phyloP scores from a whole-genome alignment of 1,140 invertebrate genomes.

The Leptinotarsa undecemlineata region DNA sequence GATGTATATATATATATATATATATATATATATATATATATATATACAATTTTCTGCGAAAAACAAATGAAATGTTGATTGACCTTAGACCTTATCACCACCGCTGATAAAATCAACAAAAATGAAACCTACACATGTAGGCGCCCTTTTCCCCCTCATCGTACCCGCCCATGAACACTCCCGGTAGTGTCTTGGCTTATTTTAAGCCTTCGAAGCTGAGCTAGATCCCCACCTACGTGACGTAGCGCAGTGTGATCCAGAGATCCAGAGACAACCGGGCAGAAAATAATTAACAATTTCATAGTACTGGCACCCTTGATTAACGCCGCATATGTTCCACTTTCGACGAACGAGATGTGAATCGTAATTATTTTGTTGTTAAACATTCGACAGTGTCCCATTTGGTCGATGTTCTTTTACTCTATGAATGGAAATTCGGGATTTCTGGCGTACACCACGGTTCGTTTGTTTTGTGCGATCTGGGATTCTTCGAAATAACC shows the following conservation, averaged over 20 bases:
- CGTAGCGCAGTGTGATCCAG: conserved; percentile 40
- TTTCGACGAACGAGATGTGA: conserved; percentile 16
- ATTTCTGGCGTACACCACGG: conserved; percentile 12
- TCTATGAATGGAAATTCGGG: conserved; percentile 7
- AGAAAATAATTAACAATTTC: conserved; percentile 28
- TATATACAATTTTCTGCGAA: too few relatives aligned
- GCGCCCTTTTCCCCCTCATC: neutral
- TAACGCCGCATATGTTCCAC: conserved; percentile 22
- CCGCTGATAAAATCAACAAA: too few relatives aligned
- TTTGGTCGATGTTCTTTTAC: neutral
- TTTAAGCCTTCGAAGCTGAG: conserved; percentile 45
- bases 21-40: too few relatives aligned
- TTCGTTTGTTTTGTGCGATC: neutral
- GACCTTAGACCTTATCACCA: too few relatives aligned
- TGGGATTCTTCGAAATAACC: neutral
- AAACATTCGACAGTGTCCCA: conserved; percentile 6
- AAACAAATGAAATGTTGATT: too few relatives aligned
- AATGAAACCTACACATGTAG: too few relatives aligned
- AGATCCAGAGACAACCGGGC: conserved; percentile 41
- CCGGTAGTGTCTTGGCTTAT: conserved; percentile 44
- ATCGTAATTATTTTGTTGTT: conserved; percentile 19
- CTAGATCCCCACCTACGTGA: conserved; percentile 38
- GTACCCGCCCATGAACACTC: conserved; percentile 6
- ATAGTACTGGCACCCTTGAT: conserved; percentile 34
- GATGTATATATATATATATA: too few relatives aligned